Conservation (phyloP, 2,797 vertebrate species). For the Protonibea diacanthus region DNA sequence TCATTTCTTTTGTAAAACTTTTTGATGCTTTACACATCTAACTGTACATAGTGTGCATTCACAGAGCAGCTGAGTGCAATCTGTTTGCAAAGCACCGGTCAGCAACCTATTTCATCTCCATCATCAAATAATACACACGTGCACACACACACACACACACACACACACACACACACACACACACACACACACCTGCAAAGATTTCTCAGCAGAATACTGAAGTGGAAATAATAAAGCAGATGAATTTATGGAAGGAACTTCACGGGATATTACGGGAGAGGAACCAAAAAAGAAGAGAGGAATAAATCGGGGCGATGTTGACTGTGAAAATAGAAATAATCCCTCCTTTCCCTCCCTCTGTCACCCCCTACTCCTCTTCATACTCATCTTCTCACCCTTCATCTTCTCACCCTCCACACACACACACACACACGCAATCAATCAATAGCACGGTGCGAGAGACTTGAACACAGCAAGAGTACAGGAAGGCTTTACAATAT, state of each 20-base stretch:
- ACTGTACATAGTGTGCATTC: neutral
- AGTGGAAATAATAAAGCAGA: constrained; percentile 17
- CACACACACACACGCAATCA: constrained; percentile 16
- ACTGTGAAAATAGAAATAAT: constrained; percentile 7
- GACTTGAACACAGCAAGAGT: constrained; percentile 22
- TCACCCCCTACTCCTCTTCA: constrained; percentile 27
- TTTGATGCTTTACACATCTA: no score
- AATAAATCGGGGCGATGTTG: neutral
- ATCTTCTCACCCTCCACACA: neutral
- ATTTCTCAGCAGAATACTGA: constrained; percentile 14
- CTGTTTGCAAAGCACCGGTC: constrained; percentile 12
- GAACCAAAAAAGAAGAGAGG: neutral
- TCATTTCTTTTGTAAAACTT: no score
- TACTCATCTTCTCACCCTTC: neutral
- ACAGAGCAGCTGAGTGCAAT: constrained; percentile 5
- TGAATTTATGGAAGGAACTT: neutral
- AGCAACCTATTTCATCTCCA: constrained; percentile 31
- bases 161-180: neutral
- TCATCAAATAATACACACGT: constrained; percentile 20
- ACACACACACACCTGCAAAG: constrained; percentile 7
- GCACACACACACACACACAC: neutral
- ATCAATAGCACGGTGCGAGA: neutral
- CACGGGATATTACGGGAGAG: neutral
- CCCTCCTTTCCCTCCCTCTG: constrained; percentile 6
- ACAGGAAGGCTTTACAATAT: constrained; percentile 32